phyloP scores from a whole-genome alignment of 2,113 vertebrate genomes.

The Chascanopsetta lugubris region DNA sequence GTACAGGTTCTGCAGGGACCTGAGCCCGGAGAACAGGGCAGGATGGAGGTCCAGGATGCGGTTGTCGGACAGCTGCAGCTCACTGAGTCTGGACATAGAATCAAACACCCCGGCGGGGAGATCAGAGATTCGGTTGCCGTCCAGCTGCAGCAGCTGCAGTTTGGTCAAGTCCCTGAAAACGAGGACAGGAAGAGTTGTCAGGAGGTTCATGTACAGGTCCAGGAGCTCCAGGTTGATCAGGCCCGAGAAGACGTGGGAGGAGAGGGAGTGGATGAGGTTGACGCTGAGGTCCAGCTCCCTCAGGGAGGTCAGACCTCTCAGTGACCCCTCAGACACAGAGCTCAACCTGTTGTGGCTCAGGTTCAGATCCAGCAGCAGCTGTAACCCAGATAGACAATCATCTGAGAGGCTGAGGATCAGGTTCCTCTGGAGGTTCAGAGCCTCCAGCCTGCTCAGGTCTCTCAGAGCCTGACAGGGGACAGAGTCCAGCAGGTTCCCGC shows the following conservation, averaged over 20 bases:
- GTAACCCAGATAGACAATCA: conserved; percentile 48
- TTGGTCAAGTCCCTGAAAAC: conserved; percentile 58
- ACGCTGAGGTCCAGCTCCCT: conserved; percentile 58
- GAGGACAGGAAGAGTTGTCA: conserved; percentile 44
- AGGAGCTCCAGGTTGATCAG: conserved; percentile 51
- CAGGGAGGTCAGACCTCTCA: conserved; percentile 59
- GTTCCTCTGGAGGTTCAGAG: conserved; percentile 68
- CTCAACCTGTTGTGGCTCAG: conserved; percentile 65
- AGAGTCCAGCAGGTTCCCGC: conserved; percentile 55
- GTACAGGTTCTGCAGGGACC: conserved; percentile 56
- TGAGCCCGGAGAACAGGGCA: conserved; percentile 44
- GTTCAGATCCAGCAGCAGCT: conserved; percentile 50
- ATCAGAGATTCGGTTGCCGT: conserved; percentile 61
- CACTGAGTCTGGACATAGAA: conserved; percentile 32
- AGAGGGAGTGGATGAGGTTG: conserved; percentile 64
- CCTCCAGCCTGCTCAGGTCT: conserved; percentile 29
- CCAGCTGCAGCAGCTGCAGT: conserved; percentile 61
- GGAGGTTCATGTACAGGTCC: conserved; percentile 67
- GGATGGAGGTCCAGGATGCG: conserved; percentile 50
- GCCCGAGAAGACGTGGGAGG: conserved; percentile 40
- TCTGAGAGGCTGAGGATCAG: conserved; percentile 44
- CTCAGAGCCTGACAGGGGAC: conserved; percentile 56
- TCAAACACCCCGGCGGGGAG: conserved; percentile 49
- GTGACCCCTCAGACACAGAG: conserved; percentile 39
- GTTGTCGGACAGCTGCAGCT: conserved; percentile 71